Evolutionary conservation across 2,797 vertebrate species (phyloP).

Genomic region (Malacoraja senta): DNA sequence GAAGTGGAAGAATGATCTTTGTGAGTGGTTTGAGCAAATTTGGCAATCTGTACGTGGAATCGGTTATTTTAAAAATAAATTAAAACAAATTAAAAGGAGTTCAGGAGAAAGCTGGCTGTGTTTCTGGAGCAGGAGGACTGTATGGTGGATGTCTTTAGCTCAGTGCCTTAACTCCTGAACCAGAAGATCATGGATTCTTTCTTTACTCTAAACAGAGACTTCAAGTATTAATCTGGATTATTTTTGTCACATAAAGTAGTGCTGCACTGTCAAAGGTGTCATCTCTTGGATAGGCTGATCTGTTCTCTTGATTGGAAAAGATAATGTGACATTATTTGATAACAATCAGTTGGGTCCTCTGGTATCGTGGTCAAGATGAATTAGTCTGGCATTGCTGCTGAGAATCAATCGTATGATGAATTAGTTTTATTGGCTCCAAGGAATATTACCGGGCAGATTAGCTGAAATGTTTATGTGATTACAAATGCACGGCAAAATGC

Average conservation of each 20-base stretch:
- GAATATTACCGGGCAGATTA: no score
- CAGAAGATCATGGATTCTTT: neutral
- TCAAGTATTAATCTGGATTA: no score
- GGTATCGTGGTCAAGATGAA: neutral
- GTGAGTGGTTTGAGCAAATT: neutral
- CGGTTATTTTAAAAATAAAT: neutral
- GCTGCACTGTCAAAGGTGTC: neutral
- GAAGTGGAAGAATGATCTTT: neutral
- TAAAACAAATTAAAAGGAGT: neutral
- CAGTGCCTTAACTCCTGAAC: neutral
- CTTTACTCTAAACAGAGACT: neutral
- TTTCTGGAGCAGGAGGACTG: neutral
- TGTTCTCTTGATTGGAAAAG: neutral
- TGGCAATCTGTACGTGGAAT: neutral
- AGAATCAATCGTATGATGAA: neutral
- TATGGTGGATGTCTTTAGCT: neutral
- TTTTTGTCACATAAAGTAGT: neutral
- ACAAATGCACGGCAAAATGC: no score
- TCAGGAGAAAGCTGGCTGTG: neutral
- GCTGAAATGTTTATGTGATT: no score
- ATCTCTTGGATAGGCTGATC: neutral
- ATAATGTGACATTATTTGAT: neutral
- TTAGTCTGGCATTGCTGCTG: neutral
- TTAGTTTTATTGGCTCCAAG: no score
- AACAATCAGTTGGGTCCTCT: neutral